phyloP scores from a whole-genome alignment of 92 coral and sea anemone species.

The Palythoa caribaeorum region DNA sequence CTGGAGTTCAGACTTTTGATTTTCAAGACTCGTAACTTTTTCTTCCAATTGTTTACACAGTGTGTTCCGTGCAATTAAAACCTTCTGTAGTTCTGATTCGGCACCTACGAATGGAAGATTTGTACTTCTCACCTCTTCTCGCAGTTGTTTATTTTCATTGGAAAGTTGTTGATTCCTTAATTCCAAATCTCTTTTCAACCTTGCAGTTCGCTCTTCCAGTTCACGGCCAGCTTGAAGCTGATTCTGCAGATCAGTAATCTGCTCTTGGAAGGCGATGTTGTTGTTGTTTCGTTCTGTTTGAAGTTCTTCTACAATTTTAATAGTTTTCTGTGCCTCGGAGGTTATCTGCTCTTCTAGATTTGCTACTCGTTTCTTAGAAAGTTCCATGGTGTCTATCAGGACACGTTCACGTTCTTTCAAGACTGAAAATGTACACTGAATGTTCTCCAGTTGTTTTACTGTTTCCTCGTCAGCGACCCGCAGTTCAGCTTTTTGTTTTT shows the following conservation, averaged over 20 bases:
- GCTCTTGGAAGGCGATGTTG: background rate
- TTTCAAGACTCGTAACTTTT: background rate
- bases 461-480: slow-evolving; percentile 17
- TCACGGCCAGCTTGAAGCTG: background rate
- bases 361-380: background rate
- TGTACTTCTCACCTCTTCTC: background rate
- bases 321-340: background rate
- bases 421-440: background rate
- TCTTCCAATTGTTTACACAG: background rate
- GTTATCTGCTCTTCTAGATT: background rate
- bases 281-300: background rate
- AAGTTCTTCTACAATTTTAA: background rate
- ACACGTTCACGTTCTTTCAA: background rate
- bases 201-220: background rate
- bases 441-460: slow-evolving; percentile 22
- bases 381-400: background rate
- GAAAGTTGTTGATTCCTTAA: background rate
- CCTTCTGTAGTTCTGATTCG: background rate
- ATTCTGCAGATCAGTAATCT: background rate
- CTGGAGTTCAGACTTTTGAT: background rate
- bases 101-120: background rate
- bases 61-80: background rate
- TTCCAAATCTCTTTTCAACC: background rate
- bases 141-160: background rate
- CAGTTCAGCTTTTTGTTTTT: background rate